phyloP scores from a whole-genome alignment of 2,113 vertebrate genomes.

The Natator depressus region DNA sequence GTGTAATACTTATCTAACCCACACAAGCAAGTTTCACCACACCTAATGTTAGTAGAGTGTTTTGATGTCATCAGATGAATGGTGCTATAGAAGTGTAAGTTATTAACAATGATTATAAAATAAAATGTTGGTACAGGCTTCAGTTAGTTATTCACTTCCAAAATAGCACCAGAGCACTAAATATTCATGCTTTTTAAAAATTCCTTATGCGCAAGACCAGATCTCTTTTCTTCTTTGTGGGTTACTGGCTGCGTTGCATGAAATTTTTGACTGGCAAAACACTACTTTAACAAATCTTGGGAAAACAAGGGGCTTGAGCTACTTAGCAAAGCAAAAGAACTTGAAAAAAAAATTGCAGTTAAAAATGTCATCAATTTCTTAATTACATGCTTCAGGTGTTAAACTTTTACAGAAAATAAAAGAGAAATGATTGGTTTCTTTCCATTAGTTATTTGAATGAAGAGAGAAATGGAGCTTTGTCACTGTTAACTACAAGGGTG shows the following conservation, averaged over 20 bases:
- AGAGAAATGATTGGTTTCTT: not conserved
- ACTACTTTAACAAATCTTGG: not conserved
- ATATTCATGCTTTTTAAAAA: not conserved
- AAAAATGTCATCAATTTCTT: not conserved
- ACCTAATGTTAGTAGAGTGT: not conserved
- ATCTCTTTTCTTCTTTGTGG: not conserved
- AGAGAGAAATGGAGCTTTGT: not conserved
- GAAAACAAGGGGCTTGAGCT: not conserved
- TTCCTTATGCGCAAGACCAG: not conserved
- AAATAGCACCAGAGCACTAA: not conserved
- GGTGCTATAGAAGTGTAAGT: not conserved
- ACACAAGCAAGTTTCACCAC: not conserved
- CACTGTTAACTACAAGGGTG: not conserved
- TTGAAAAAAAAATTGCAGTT: not conserved
- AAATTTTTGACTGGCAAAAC: not conserved
- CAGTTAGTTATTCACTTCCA: not conserved
- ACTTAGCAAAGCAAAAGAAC: not conserved
- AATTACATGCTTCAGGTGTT: not conserved
- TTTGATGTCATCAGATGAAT: not conserved
- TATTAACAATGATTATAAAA: not conserved
- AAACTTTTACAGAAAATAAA: not conserved
- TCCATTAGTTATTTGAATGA: not conserved
- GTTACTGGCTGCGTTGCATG: not conserved
- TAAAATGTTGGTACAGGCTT: not conserved
- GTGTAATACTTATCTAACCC: not conserved